Evolutionary conservation across 2,888 invertebrate species (phyloP).

Genomic region (Melitaea athalia): DNA sequence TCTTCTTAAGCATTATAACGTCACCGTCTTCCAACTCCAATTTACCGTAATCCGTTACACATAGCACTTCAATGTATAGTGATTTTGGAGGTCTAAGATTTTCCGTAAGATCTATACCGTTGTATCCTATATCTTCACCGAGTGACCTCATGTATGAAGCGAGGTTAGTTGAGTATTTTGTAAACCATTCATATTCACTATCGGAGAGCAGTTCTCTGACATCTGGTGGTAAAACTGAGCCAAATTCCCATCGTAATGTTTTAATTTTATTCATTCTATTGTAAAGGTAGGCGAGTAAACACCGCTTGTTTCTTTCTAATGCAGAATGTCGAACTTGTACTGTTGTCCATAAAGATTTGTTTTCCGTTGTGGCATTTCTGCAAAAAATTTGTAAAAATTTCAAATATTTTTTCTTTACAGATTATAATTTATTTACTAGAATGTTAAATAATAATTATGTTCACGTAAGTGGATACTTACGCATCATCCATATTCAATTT

Average conservation of each 20-base stretch:
- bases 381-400: not conserved
- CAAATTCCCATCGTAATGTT: slow-evolving; percentile 97
- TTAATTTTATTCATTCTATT: slow-evolving; percentile 91
- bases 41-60: slow-evolving; percentile 95
- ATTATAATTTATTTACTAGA: not conserved
- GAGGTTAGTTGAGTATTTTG: slow-evolving; percentile 91
- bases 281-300: slow-evolving; percentile 91
- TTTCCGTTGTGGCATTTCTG: slow-evolving; percentile 81
- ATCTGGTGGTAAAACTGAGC: slow-evolving; percentile 93
- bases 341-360: slow-evolving; percentile 86
- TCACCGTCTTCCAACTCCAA: slow-evolving; percentile 97
- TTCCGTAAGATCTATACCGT: slow-evolving; percentile 92
- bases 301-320: slow-evolving; percentile 93
- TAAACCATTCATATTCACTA: slow-evolving; percentile 94
- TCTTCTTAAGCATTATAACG: slow-evolving; percentile 92
- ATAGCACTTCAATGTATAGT: slow-evolving; percentile 95
- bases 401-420: not conserved
- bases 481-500: slow-evolving; percentile 93
- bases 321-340: slow-evolving; percentile 93
- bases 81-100: slow-evolving; percentile 96
- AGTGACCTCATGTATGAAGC: slow-evolving; percentile 95
- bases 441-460: not conserved
- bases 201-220: slow-evolving; percentile 90
- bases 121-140: slow-evolving; percentile 86
- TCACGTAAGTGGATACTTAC: slow-evolving; percentile 82